Evolutionary conservation across 2,888 invertebrate genomes (phyloP), one percentile per base, ranked within the genome.

Genomic region (Ctenicera cuprea): DNA sequence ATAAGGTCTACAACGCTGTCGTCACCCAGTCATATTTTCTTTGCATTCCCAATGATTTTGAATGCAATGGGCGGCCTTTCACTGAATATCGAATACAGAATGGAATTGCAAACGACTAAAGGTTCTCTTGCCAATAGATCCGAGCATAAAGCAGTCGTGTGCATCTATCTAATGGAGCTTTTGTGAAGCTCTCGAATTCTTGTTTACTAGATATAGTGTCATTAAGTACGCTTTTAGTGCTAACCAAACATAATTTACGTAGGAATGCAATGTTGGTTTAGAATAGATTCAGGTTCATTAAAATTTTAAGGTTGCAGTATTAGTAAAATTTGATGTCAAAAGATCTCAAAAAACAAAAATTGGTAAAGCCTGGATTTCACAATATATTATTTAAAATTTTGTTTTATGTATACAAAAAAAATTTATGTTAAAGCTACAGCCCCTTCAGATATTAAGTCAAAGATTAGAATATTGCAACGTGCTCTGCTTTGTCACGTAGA

Each of bases 51-150:
- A 14, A 20, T 50, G 22, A 54, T 54, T 54, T 18, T 54, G 30
- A 54, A 54, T 54, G 54, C 26, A 54, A 54, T 33, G 54, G 54
- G 54, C 54, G 54, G 30, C 33, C 20, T n/a, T 54, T 33, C 33
- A 33, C 11, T 30, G 54, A 54, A 54, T 54, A 54, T 54, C 54
- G 54, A 54, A 54, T 54, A 33, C 54, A 33, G 26, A 54, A 54
- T 54, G 30, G 30, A 54, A 54, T 54, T 30, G 54, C 30, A 54
- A 54, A 22, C 54, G 54, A 12, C 54, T 54, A 26, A 54, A 54
- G 30, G 54, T 48, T 16, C 48, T 2, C 16, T 20, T 18, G 30
- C 54, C 30, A 54, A 54, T 54, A 54, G 33, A 54, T 30, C 26
- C 11, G 33, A 22, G 54, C 26, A 54, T 54, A 30, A 26, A 54